Evolutionary conservation across 1,140 invertebrate genomes (phyloP).

Genomic region (Diploscapter pachys): DNA sequence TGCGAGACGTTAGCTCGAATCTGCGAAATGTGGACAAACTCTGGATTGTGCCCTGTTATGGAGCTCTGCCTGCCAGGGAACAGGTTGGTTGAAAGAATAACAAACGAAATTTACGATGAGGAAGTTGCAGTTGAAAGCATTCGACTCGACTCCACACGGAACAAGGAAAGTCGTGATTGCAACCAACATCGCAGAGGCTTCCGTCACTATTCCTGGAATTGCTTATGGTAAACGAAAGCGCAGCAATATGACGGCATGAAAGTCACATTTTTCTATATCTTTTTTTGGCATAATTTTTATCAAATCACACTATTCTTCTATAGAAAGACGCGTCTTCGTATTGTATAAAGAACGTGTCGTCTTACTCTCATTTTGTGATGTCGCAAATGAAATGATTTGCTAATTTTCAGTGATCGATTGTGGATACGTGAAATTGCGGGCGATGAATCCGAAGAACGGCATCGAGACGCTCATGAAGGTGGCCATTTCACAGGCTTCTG

Average conservation of each 20-base stretch:
- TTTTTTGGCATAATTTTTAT: too few relatives aligned
- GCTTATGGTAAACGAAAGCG: slow-evolving; percentile 70
- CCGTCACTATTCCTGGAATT: slow-evolving; percentile 84
- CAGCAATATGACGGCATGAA: not conserved
- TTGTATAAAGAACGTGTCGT: too few relatives aligned
- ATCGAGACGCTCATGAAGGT: slow-evolving; percentile 80
- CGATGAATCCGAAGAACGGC: slow-evolving; percentile 78
- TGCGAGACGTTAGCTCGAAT: slow-evolving; percentile 3
- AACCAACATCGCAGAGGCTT: slow-evolving; percentile 96
- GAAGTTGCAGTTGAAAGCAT: slow-evolving; percentile 75
- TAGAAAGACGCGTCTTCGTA: too few relatives aligned
- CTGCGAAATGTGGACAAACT: slow-evolving; percentile 65
- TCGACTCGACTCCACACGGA: slow-evolving; percentile 72
- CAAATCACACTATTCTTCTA: too few relatives aligned
- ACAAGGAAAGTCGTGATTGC: slow-evolving; percentile 86
- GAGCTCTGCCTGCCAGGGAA: slow-evolving; percentile 76
- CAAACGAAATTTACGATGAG: not conserved
- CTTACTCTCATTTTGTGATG: too few relatives aligned
- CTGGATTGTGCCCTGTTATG: slow-evolving; percentile 84
- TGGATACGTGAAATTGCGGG: slow-evolving; percentile 92
- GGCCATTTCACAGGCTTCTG: slow-evolving; percentile 78
- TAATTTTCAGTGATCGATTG: slow-evolving; percentile 79
- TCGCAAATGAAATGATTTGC: not conserved
- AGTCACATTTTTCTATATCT: not conserved
- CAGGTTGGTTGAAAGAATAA: slow-evolving; percentile 54